These are phyloP conservation scores for Ophion ellenae DNA, from an alignment of 2,888 invertebrate species.

Conservation along the genomic window DNA sequence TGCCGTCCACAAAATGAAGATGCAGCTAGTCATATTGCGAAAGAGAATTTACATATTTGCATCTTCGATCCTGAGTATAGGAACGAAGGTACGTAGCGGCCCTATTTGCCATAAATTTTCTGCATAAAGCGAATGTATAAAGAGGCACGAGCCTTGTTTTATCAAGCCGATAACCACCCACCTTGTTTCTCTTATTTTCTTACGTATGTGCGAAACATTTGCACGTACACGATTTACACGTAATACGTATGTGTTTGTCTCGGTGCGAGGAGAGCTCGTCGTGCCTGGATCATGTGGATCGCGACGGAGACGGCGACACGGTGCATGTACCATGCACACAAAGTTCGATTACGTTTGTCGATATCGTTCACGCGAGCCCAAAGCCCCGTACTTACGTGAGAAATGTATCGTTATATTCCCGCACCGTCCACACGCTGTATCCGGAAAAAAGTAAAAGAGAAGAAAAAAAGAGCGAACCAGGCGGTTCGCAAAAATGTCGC, in stretches of 20 bases:
- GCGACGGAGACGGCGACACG: constrained; percentile 13
- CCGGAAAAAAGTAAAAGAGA: constrained; percentile 20
- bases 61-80: background rate
- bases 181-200: constrained; percentile 47
- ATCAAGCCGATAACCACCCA: constrained; percentile 67
- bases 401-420: constrained; percentile 46
- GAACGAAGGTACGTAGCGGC: background rate
- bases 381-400: constrained; percentile 45
- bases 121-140: background rate
- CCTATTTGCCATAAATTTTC: constrained; percentile 15
- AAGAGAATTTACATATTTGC: background rate
- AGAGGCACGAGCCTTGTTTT: constrained; percentile 64
- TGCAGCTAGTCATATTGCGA: too few species aligned
- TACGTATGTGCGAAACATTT: constrained; percentile 6
- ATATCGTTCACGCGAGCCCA: constrained; percentile 66
- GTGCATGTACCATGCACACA: constrained; percentile 57
- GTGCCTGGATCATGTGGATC: constrained; percentile 22
- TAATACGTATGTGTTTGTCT: constrained; percentile 29
- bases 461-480: background rate
- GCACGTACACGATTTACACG: constrained; percentile 12
- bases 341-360: constrained; percentile 72
- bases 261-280: constrained; percentile 40
- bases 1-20: too few species aligned
- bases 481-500: constrained; percentile 17
- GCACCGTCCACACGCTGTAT: constrained; percentile 22